phyloP scores from a whole-genome alignment of 2,113 vertebrate genomes.

The Tapirus terrestris region DNA sequence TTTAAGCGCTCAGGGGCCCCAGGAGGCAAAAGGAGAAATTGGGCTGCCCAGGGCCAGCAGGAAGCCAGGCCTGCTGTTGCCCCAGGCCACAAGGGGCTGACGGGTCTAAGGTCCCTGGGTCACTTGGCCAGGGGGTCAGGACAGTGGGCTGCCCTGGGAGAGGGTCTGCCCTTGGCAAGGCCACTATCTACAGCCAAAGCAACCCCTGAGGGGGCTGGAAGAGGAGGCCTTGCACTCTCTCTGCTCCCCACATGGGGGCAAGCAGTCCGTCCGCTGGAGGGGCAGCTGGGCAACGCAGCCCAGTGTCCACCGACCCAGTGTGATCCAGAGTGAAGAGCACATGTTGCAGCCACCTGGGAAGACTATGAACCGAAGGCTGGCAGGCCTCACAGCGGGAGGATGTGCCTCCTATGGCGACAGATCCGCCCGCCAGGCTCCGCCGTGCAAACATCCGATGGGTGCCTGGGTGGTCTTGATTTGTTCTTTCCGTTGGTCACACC shows the following conservation, averaged over 20 bases:
- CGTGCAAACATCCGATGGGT: accelerated
- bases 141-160: accelerated
- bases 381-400: accelerated
- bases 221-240: not conserved
- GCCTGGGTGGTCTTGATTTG: not conserved
- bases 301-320: accelerated
- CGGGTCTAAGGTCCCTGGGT: accelerated
- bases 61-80: not conserved
- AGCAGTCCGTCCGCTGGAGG: not conserved
- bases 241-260: accelerated
- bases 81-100: not conserved
- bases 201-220: accelerated
- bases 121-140: accelerated
- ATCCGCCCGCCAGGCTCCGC: not conserved
- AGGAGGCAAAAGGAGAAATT: not conserved
- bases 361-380: not conserved
- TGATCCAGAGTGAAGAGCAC: accelerated
- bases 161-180: not conserved
- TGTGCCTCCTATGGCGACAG: accelerated
- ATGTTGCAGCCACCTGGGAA: accelerated
- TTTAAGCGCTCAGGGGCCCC: not conserved
- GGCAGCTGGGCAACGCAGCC: accelerated
- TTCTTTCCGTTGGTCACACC: not conserved
- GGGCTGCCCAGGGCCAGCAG: accelerated
- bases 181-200: not conserved